A percentile compares a stretch with the other conserved stretches of the same genome.
Evolutionary conservation across 1,140 invertebrate genomes (phyloP).

Genomic region (Drosophila melanogaster): DNA sequence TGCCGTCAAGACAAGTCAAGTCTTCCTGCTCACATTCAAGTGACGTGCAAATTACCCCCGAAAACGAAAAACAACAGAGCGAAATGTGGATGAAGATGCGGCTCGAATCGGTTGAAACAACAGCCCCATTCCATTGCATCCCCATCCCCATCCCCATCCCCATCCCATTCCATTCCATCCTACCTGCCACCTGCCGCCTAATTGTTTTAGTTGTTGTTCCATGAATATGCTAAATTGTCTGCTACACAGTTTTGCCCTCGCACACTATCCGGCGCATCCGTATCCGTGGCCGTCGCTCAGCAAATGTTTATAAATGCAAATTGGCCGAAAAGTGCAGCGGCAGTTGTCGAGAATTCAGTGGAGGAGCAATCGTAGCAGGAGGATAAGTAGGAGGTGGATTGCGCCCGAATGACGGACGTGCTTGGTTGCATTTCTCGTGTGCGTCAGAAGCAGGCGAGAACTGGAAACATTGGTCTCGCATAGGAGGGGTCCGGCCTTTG

Average conservation of each 20-base stretch:
- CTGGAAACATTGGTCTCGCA: background rate
- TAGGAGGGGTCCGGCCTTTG: background rate
- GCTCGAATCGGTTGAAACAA: conserved; percentile 17
- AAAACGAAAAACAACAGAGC: conserved; percentile 22
- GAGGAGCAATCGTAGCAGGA: background rate
- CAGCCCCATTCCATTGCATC: conserved; percentile 5
- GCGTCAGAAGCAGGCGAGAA: conserved; percentile 32
- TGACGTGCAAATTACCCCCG: conserved; percentile 74
- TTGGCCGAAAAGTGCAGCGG: conserved; percentile 76
- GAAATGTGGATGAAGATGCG: conserved; percentile 15
- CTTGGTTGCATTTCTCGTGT: conserved; percentile 48
- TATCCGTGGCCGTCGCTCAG: conserved; percentile 36
- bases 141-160: too few species aligned
- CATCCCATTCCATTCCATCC: conserved; percentile 18
- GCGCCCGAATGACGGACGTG: conserved; percentile 47
- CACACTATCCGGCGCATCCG: conserved; percentile 6
- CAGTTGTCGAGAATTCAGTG: conserved; percentile 31
- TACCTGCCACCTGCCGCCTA: conserved; percentile 69
- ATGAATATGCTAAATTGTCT: conserved; percentile 82
- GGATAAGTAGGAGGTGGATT: conserved; percentile 9
- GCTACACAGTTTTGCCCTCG: conserved; percentile 51
- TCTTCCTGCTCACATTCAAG: conserved; percentile 72
- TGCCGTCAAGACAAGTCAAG: conserved; percentile 37
- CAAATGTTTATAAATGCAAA: conserved; percentile 82
- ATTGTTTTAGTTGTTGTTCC: conserved; percentile 81